Conservation (phyloP, 2,888 invertebrate genomes). For the Tethea ocularis region DNA sequence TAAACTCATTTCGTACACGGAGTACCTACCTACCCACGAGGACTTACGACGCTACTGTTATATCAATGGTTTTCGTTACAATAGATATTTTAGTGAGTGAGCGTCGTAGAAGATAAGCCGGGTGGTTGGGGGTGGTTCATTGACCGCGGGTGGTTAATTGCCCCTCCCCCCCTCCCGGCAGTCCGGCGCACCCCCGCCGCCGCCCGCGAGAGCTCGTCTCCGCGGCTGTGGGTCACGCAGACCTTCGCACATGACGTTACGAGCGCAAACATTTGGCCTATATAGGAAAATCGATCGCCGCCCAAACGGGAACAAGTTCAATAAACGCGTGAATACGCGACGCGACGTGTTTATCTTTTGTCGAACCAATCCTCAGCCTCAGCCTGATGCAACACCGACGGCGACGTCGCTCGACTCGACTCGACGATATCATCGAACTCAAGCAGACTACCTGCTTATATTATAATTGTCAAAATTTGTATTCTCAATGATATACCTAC, state of each 20-base stretch:
- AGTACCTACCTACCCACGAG: no score
- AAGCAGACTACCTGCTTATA: background rate
- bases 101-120: conserved; percentile 32
- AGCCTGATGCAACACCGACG: background rate
- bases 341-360: conserved; percentile 11
- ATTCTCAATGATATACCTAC: no score
- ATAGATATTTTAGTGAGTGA: conserved; percentile 21
- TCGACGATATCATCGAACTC: background rate
- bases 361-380: background rate
- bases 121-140: conserved; percentile 56
- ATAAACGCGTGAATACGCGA: conserved; percentile 29
- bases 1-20: background rate
- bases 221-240: conserved; percentile 57
- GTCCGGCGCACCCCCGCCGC: conserved; percentile 13
- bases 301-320: conserved; percentile 69
- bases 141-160: conserved; percentile 76
- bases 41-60: background rate
- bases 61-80: conserved; percentile 10
- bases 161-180: conserved; percentile 43
- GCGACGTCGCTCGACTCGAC: background rate
- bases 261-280: conserved; percentile 65
- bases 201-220: conserved; percentile 17
- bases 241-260: conserved; percentile 65
- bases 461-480: no score
- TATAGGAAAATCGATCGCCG: conserved; percentile 72